Percentiles rank a stretch among this genome's conserved stretches.
phyloP scores from a whole-genome alignment of 2,888 invertebrate species.

The Cetonia aurata region DNA sequence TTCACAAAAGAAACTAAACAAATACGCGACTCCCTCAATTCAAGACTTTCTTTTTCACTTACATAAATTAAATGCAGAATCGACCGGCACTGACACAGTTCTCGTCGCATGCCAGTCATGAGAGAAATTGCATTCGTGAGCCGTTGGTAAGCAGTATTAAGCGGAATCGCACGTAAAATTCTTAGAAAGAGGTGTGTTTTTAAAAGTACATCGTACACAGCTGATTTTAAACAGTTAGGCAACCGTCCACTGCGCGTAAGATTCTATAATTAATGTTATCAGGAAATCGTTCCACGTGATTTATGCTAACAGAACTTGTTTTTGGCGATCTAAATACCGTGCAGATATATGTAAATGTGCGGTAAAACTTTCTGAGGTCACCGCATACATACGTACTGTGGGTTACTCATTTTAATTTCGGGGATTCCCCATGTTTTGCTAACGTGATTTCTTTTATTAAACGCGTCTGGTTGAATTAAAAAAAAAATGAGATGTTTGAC shows the following conservation, averaged over 20 bases:
- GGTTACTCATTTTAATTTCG: constrained; percentile 8
- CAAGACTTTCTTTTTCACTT: constrained; percentile 31
- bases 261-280: too few species aligned
- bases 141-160: neutral
- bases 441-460: constrained; percentile 5
- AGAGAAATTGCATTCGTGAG: constrained; percentile 20
- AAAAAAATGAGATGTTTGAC: too few species aligned
- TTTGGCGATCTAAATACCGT: constrained; percentile 7
- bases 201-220: neutral
- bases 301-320: neutral
- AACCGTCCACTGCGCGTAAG: too few species aligned
- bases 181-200: constrained; percentile 17
- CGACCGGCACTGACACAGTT: constrained; percentile 29
- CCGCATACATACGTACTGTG: neutral
- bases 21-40: too few species aligned
- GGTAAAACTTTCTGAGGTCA: constrained; percentile 10
- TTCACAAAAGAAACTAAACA: too few species aligned
- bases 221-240: too few species aligned
- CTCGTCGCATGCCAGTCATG: neutral
- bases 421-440: constrained; percentile 27
- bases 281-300: too few species aligned
- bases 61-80: constrained; percentile 25
- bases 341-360: constrained; percentile 4
- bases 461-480: neutral
- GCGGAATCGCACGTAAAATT: constrained; percentile 27